Evolutionary conservation across 1,140 invertebrate genomes (phyloP).

Genomic region (Pomacea maculata): DNA sequence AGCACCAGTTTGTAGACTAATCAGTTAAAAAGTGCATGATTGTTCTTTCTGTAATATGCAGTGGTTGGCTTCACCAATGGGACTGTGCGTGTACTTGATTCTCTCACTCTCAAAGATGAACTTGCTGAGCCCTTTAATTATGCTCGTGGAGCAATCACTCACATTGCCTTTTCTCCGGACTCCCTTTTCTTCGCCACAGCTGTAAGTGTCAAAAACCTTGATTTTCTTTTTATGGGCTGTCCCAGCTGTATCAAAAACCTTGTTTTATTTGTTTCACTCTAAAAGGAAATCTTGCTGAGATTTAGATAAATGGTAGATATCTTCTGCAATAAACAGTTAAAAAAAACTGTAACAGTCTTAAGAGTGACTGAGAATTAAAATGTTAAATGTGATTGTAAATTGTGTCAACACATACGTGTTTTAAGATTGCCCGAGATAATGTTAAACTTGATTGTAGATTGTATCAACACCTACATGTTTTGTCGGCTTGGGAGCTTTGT

Average conservation of each 20-base stretch:
- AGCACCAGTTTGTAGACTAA: not conserved
- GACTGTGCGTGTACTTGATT: slow-evolving; percentile 57
- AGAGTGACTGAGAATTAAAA: too few species aligned
- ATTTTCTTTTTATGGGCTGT: not conserved
- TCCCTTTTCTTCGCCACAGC: slow-evolving; percentile 63
- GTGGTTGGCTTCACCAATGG: slow-evolving; percentile 66
- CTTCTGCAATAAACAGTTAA: too few species aligned
- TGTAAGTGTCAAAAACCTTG: slow-evolving; percentile 44
- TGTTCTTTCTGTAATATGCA: slow-evolving; percentile 33
- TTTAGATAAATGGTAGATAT: too few species aligned
- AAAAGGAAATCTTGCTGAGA: too few species aligned
- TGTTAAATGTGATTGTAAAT: not conserved
- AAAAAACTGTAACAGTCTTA: too few species aligned
- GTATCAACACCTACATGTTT: not conserved
- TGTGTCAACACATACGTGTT: not conserved
- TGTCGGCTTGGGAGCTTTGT: not conserved
- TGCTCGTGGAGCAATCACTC: slow-evolving; percentile 61
- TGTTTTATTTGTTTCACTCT: not conserved
- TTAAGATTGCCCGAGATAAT: not conserved
- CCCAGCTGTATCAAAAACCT: slow-evolving; percentile 50
- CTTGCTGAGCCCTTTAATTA: slow-evolving; percentile 57
- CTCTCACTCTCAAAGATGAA: slow-evolving; percentile 61
- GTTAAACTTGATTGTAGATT: not conserved
- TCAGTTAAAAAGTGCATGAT: not conserved
- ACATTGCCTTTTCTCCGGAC: slow-evolving; percentile 63